phyloP scores from a whole-genome alignment of 1,140 invertebrate species.

The Brachionus asplanchnoidis region DNA sequence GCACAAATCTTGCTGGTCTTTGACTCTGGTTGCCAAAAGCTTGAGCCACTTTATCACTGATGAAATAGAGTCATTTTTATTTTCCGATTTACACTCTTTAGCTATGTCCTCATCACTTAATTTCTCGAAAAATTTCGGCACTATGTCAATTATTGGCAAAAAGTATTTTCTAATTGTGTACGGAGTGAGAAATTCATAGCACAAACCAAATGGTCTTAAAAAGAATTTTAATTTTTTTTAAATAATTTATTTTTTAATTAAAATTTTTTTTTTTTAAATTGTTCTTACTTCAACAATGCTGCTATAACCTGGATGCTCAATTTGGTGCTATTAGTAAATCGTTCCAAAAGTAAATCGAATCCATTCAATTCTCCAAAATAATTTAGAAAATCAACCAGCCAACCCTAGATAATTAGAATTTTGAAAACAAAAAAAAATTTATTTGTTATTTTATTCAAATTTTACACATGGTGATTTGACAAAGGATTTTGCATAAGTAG shows the following conservation, averaged over 20 bases:
- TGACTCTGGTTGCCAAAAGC: slow-evolving; percentile 72
- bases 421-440: not conserved
- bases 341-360: slow-evolving; percentile 77
- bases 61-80: slow-evolving; percentile 69
- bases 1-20: slow-evolving; percentile 74
- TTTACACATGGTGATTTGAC: slow-evolving; percentile 55
- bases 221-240: not conserved
- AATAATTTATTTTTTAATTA: slow-evolving; percentile 30
- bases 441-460: not conserved
- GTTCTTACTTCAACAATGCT: slow-evolving; percentile 66
- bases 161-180: slow-evolving; percentile 85
- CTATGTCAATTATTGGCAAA: slow-evolving; percentile 79
- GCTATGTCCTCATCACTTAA: slow-evolving; percentile 94
- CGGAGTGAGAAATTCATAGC: slow-evolving; percentile 81
- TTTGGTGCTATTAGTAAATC: slow-evolving; percentile 67
- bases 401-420: slow-evolving; percentile 63
- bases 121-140: slow-evolving; percentile 63
- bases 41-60: slow-evolving; percentile 64
- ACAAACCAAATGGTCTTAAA: slow-evolving; percentile 77
- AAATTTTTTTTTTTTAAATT: not conserved
- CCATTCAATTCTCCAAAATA: slow-evolving; percentile 80
- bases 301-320: slow-evolving; percentile 74
- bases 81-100: slow-evolving; percentile 75
- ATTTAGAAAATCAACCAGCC: slow-evolving; percentile 93
- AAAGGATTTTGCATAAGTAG: slow-evolving; percentile 48